phyloP scores from a whole-genome alignment of 2,113 vertebrate species.

The Psilopogon haemacephalus region DNA sequence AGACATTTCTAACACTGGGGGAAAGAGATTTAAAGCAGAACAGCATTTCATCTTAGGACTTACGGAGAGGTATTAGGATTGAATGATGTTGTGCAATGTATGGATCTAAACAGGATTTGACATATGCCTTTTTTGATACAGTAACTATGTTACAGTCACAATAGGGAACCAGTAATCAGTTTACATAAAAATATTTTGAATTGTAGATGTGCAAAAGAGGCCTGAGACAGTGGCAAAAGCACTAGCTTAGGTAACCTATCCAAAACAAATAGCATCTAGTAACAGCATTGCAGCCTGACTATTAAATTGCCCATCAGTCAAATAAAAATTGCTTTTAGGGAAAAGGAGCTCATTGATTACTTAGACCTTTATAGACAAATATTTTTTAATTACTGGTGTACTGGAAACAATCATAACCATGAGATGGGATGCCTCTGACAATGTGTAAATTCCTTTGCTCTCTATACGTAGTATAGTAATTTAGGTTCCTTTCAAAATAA shows the following conservation, averaged over 20 bases:
- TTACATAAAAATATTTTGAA: not conserved
- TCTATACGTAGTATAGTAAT: not conserved
- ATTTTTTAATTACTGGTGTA: not conserved
- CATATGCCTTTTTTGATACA: not conserved
- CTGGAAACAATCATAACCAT: not conserved
- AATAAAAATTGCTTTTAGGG: not conserved
- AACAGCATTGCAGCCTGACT: not conserved
- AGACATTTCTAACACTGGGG: not conserved
- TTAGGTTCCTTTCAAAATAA: not conserved
- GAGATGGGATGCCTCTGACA: not conserved
- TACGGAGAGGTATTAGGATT: not conserved
- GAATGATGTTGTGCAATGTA: not conserved
- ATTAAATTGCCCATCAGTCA: not conserved
- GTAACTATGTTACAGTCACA: not conserved
- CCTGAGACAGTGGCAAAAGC: not conserved
- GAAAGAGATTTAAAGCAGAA: not conserved
- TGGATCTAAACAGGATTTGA: not conserved
- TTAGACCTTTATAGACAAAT: not conserved
- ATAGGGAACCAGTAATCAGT: not conserved
- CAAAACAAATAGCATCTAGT: not conserved
- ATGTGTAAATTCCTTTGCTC: not conserved
- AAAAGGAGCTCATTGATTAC: not conserved
- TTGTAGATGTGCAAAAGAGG: not conserved
- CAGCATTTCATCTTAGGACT: not conserved
- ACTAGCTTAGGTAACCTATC: not conserved